Conservation (phyloP, 2,888 invertebrate genomes). For the Smittia aterrima region DNA sequence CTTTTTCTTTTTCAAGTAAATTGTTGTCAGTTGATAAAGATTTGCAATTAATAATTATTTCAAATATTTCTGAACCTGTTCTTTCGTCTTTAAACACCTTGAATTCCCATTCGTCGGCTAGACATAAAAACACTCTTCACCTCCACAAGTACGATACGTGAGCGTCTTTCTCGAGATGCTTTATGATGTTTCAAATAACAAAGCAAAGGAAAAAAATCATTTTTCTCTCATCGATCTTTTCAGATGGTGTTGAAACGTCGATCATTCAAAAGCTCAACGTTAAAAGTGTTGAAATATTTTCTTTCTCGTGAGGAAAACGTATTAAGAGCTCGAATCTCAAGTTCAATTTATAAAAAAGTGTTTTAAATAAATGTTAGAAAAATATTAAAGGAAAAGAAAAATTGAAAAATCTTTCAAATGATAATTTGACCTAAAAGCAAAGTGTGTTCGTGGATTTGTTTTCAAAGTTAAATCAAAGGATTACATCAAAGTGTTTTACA, state of each 20-base stretch:
- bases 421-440: too few relatives aligned
- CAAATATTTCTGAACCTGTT: too few relatives aligned
- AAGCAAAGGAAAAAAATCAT: not conserved
- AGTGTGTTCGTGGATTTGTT: too few relatives aligned
- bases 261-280: not conserved
- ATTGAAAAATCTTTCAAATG: not conserved
- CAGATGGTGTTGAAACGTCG: constrained; percentile 11
- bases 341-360: not conserved
- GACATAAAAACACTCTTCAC: constrained; percentile 6
- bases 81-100: too few relatives aligned
- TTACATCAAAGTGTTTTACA: too few relatives aligned
- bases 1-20: not conserved
- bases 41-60: too few relatives aligned
- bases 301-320: not conserved
- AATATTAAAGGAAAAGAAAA: not conserved
- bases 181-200: not conserved
- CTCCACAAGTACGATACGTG: not conserved
- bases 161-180: not conserved
- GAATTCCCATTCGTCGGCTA: constrained; percentile 3
- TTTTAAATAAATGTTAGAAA: not conserved
- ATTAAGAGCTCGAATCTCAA: not conserved
- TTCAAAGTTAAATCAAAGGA: too few relatives aligned
- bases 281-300: not conserved
- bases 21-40: too few relatives aligned
- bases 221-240: constrained; percentile 12